These are phyloP conservation scores for Apodemia mormo DNA, from an alignment of 2,888 invertebrate species.

Conservation along the genomic window DNA sequence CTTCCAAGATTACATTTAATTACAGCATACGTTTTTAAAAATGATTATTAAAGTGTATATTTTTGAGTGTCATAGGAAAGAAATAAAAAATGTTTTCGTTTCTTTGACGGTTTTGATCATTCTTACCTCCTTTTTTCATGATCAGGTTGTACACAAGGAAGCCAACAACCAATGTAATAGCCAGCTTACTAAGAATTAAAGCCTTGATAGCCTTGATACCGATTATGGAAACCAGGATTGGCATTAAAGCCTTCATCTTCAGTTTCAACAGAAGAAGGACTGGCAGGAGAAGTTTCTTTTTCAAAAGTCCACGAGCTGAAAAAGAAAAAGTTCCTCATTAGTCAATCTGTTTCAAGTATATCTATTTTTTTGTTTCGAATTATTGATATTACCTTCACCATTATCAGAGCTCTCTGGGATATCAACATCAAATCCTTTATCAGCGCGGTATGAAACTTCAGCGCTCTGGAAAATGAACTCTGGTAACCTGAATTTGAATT, in stretches of 20 bases:
- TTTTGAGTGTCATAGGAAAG: no score
- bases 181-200: constrained; percentile 90
- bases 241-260: constrained; percentile 92
- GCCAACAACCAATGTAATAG: constrained; percentile 89
- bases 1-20: no score
- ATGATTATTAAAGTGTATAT: no score
- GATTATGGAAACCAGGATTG: constrained; percentile 89
- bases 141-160: constrained; percentile 90
- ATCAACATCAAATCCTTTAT: constrained; percentile 84
- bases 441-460: constrained; percentile 85
- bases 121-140: constrained; percentile 87
- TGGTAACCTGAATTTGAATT: constrained; percentile 87
- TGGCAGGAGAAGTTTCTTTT: constrained; percentile 92
- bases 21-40: no score
- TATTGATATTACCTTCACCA: constrained; percentile 71
- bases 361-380: background rate
- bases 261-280: constrained; percentile 89
- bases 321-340: constrained; percentile 28
- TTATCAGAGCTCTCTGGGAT: constrained; percentile 78
- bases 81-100: no score
- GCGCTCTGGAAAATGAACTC: constrained; percentile 86
- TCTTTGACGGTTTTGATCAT: background rate
- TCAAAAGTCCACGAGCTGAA: constrained; percentile 89
- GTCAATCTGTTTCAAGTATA: no score
- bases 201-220: constrained; percentile 92